Evolutionary conservation across 2,888 invertebrate species (phyloP), one percentile per base, ranked within the genome.

Genomic region (Antheraea assamensis): DNA sequence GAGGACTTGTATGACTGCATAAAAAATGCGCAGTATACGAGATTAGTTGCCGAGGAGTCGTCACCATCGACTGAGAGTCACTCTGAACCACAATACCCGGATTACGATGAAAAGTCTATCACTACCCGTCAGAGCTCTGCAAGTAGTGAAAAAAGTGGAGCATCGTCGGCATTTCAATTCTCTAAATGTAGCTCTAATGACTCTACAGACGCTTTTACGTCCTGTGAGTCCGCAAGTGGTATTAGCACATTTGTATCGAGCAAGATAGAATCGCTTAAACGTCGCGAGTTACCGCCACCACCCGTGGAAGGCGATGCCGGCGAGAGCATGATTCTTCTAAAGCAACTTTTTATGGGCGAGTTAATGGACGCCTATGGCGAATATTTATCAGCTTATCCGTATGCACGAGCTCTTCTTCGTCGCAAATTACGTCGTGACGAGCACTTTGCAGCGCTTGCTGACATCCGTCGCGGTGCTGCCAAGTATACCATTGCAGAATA

Each of bases 311-410:
- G 85, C 73, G 85, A 87, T 58, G 83, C 87, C 21, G 90, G 87
- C 77, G 95, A 95, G 78, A 95, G 95, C 78, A 87, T 89, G 42
- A 94, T 95, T 78, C 85, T 95, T 85, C 80, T 95, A 77, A 93
- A 91, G 83, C 96, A 96, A 82, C 90, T 96, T 84, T 96, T 97
- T 83, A 95, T 95, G 80, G 95, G 95, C 76, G 95, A 96, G 83
- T 92, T 96, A 82, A 95, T 96, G 96, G 95, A 95, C 80, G 95
- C 96, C 70, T 96, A 96, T 85, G 96, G 96, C 78, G 96, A 96
- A 84, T 97, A 95, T 85, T 92, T 96, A 86, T 93, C 95, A 74
- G 94, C 95, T 74, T 96, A 96, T 86, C 92, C 95, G 73, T 93
- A 95, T 81, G 95, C 96, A 52, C 94, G 94, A 75, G 96, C 96